These are phyloP conservation scores for Caenorhabditis zanzibari DNA, from an alignment of 2,888 invertebrate species.

Conservation along the genomic window DNA sequence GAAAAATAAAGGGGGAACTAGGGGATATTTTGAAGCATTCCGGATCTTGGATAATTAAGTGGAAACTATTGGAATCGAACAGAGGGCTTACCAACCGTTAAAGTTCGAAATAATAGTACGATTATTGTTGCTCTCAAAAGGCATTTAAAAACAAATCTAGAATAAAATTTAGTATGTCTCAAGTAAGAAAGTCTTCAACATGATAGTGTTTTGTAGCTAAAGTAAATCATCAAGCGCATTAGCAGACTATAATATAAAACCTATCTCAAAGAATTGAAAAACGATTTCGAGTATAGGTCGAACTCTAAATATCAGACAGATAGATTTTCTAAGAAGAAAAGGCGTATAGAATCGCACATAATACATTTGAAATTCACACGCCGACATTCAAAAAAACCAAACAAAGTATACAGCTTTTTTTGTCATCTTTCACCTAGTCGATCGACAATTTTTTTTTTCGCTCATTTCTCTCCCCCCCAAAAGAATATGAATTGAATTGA, in stretches of 20 bases:
- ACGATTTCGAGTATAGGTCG: not conserved
- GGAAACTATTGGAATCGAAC: not conserved
- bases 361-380: slow-evolving; percentile 52
- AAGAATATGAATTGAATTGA: not conserved
- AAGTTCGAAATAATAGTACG: not conserved
- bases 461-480: too few relatives aligned
- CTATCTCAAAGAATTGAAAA: too few relatives aligned
- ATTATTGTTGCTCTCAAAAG: too few relatives aligned
- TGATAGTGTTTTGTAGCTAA: too few relatives aligned
- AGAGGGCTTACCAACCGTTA: too few relatives aligned
- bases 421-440: slow-evolving; percentile 24
- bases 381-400: slow-evolving; percentile 38
- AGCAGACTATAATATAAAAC: too few relatives aligned
- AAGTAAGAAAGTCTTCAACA: too few relatives aligned
- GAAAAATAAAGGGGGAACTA: slow-evolving; percentile 8
- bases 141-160: too few relatives aligned
- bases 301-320: slow-evolving; percentile 7
- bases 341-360: slow-evolving; percentile 8
- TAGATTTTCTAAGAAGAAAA: not conserved
- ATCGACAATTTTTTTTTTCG: slow-evolving; percentile 21
- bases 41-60: slow-evolving; percentile 27
- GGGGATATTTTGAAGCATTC: slow-evolving; percentile 1
- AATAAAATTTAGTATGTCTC: too few relatives aligned
- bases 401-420: slow-evolving; percentile 46
- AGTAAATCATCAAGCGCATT: too few relatives aligned